These are phyloP conservation scores for Aurelia sp. DNA, from an alignment of 30 jellyfish, hydroid and myxozoan species.

Conservation along the genomic window DNA sequence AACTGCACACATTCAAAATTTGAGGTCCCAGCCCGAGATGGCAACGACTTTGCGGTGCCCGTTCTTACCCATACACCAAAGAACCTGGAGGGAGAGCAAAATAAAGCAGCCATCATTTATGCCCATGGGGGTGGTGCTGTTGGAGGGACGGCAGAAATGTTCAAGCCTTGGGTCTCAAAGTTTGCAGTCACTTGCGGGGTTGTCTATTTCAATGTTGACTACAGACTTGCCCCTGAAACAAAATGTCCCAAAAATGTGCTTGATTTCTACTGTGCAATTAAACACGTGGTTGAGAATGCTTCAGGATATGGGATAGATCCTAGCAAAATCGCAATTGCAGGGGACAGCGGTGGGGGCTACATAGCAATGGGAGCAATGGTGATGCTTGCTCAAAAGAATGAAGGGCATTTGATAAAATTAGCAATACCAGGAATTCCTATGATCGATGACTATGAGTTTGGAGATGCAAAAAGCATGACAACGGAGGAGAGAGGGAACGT, in stretches of 20 bases:
- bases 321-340: constrained; percentile 25
- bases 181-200: not conserved
- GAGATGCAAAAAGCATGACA: constrained; percentile 49
- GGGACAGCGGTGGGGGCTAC: constrained; percentile 63
- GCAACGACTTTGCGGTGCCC: not conserved
- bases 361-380: not conserved
- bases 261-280: too few relatives aligned
- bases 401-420: not conserved
- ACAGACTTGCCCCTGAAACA: too few relatives aligned
- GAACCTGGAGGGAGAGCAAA: not conserved
- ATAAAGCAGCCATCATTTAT: constrained; percentile 1
- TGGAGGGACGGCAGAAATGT: constrained; percentile 17
- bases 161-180: constrained; percentile 11
- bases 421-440: constrained; percentile 32
- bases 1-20: constrained; percentile 19
- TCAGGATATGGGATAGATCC: constrained; percentile 38
- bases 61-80: constrained; percentile 39
- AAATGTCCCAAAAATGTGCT: too few relatives aligned
- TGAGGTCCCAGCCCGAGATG: constrained; percentile 31
- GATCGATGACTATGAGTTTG: constrained; percentile 53
- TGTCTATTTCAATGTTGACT: not conserved
- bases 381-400: too few relatives aligned
- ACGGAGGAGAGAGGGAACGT: constrained; percentile 16
- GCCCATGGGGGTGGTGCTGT: too few relatives aligned
- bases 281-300: too few relatives aligned